Evolutionary conservation across 2,113 vertebrate genomes (phyloP), one percentile per base, ranked within the genome.

Genomic region (Haliaeetus leucogaster): DNA sequence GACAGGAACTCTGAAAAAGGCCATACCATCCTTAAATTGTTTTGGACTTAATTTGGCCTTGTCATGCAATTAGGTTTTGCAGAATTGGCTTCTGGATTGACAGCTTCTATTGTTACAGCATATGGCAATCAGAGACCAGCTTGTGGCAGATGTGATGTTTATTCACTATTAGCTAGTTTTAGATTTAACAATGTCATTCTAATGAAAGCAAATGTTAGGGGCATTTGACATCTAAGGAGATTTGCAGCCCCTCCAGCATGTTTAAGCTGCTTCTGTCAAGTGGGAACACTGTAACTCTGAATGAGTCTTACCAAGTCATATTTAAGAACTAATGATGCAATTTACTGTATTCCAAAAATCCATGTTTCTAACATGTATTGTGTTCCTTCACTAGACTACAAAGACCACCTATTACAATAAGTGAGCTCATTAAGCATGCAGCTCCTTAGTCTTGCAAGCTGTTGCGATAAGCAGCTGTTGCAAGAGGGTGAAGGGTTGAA

Each of bases 401-500:
- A 97, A 97, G 95, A 88, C 97, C 89, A 92, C 79, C 71, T 82
- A 83, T 63, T 84, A 97, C 82, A 97, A 95, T 92, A 95, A 96
- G 86, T 73, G 34, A 42, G 84, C 95, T 97, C 97, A 98, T 98
- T 98, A 98, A 91, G 94, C 86, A 97, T 97, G 95, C 96, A 82
- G 83, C 90, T 92, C 91, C 82, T 96, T 42, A 71, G 94, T 97
- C 97, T 95, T 78, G 95, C 98, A 98, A 98, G 97, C 98, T 98
- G 98, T 97, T 98, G 68, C 21, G 55, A 97, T 96, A 98, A 97
- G 98, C 98, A 99, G 98, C 98, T 99, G 98, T 97, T 97, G 79
- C 91, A 95, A 71, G 85, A 97, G 70, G 61, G 96, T 97, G 80
- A 97, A 97, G 98, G 97, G 97, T 97, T 97, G 97, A 86, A 84